Base-by-base conservation (phyloP, 2,888 invertebrate genomes). In the Empis livida region DNA sequence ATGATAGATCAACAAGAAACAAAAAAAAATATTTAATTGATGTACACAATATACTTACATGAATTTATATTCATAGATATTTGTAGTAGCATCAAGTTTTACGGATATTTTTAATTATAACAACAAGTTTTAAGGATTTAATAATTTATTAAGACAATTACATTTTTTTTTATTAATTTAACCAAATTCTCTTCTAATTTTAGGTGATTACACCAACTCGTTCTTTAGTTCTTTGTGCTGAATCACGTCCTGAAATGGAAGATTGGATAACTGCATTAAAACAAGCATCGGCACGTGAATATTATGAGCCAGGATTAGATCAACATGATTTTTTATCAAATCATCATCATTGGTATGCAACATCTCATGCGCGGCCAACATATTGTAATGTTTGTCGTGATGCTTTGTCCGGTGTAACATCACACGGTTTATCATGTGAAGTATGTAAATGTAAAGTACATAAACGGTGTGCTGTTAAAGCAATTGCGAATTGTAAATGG, bases 381-480 rank as follows among this genome's bases (percentile, higher is more conserved):
- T 95, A 93, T 71, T 96, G 96, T 74, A 96, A 96, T 71, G 92
- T 96, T 39, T 97, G 96, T 68, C 77, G 92, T 49, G 95, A 96
- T 64, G 89, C 92, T 15, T 78, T 96, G 41, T 85, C 77, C 65
- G 94, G 94, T 43, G 92, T 95, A 39, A 93, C 94, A 2, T 93
- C 93, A 53, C 93, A 94, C 67, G 95, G 95, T 37, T 79, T 94
- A 32, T 93, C 93, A 55, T 96, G 96, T 71, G 95, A 95, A 71
- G 87, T 96, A 35, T 96, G 96, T 78, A 96, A 96, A 74, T 90
- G 89, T 71, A 95, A 96, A 68, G 91, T 92, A 51, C 96, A 97
- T 73, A 95, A 95, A 71, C 75, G 90, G 46, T 97, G 96, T 69
- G 93, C 93, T 1, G 80, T 85, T 47, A 88, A 92, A 61, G 92